Conservation (phyloP, 2,888 invertebrate genomes). For the Steinernema scapterisci region DNA sequence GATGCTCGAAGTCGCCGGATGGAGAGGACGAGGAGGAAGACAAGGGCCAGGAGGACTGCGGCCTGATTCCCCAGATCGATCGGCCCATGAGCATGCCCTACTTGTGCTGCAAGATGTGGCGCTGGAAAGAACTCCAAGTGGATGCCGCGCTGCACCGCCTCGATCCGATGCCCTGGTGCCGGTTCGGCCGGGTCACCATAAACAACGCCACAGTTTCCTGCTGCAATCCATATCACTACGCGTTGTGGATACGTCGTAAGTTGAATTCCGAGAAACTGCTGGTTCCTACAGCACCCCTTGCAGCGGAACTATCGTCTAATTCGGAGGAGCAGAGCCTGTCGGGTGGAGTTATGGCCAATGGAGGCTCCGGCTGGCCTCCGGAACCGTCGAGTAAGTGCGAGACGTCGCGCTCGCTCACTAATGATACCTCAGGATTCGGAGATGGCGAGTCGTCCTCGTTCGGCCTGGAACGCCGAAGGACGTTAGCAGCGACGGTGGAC, state of each 20-base stretch:
- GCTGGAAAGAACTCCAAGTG: constrained; percentile 48
- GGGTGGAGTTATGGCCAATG: constrained; percentile 48
- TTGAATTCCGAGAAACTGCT: neutral
- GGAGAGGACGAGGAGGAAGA: constrained; percentile 46
- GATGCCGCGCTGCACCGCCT: constrained; percentile 65
- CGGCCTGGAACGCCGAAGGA: constrained; percentile 25
- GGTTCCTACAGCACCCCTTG: constrained; percentile 36
- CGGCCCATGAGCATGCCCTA: constrained; percentile 66
- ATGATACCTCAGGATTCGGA: constrained; percentile 27
- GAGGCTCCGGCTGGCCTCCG: constrained; percentile 38
- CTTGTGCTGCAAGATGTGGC: constrained; percentile 66
- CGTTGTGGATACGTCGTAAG: constrained; percentile 64
- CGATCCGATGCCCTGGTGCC: constrained; percentile 66
- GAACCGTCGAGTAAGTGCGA: constrained; percentile 40
- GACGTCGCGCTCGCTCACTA: constrained; percentile 31
- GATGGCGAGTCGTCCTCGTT: constrained; percentile 23
- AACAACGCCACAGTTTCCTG: constrained; percentile 66
- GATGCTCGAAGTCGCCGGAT: constrained; percentile 41
- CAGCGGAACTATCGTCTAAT: constrained; percentile 47
- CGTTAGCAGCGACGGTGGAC: neutral
- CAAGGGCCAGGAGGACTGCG: constrained; percentile 53
- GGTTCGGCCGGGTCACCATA: constrained; percentile 65
- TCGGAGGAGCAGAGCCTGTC: constrained; percentile 47
- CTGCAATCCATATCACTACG: constrained; percentile 66
- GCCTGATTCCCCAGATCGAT: constrained; percentile 66